Evolutionary conservation across 2,113 vertebrate species (phyloP).

Genomic region (Fregetta grallaria): DNA sequence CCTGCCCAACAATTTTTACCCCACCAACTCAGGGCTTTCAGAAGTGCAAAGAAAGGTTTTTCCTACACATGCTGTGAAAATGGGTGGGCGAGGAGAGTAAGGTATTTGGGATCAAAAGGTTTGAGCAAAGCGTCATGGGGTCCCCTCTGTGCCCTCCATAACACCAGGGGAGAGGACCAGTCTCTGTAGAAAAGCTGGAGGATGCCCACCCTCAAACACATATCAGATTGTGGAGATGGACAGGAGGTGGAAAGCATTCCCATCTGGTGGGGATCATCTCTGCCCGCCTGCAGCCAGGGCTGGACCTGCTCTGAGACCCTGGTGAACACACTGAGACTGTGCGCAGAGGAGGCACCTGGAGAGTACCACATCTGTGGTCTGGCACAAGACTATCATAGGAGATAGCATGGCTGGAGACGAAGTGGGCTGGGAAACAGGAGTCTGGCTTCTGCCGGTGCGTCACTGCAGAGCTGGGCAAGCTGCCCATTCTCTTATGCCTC

Average conservation of each 20-base stretch:
- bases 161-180: neutral
- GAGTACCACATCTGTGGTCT: neutral
- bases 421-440: neutral
- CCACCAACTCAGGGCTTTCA: neutral
- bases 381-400: neutral
- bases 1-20: neutral
- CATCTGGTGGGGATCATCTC: neutral
- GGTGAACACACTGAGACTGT: neutral
- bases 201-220: neutral
- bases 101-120: neutral
- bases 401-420: neutral
- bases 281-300: neutral
- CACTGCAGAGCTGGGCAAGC: constrained; percentile 19
- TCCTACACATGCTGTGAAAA: neutral
- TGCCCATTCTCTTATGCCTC: neutral
- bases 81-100: accelerated
- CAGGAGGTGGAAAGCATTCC: neutral
- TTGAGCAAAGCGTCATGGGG: neutral
- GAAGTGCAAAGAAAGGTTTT: neutral
- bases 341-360: neutral
- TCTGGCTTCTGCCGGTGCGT: neutral
- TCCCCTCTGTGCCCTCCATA: neutral
- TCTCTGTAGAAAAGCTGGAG: neutral
- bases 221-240: neutral
- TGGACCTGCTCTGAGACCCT: neutral